These are phyloP conservation scores for Atlantisia rogersi DNA, from an alignment of 2,113 vertebrate species.

Conservation along the genomic window DNA sequence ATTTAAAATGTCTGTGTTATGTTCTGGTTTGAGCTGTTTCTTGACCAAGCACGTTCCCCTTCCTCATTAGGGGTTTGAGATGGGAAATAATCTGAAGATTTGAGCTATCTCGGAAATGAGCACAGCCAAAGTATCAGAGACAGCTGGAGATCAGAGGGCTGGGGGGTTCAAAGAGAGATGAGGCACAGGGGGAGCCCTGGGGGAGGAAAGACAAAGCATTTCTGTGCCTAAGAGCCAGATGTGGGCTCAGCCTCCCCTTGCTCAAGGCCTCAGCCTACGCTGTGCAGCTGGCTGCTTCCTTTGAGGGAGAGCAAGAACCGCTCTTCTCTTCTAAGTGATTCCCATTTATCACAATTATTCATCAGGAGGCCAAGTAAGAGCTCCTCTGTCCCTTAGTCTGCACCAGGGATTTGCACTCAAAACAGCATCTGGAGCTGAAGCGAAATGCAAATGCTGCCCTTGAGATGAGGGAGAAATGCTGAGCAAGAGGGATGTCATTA, in stretches of 20 bases:
- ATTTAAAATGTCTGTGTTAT: background rate
- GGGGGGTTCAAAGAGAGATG: background rate
- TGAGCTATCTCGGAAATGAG: background rate
- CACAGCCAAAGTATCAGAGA: background rate
- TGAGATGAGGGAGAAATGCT: background rate
- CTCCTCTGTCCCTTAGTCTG: background rate
- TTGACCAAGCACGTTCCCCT: background rate
- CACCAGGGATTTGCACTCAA: background rate
- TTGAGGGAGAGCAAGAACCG: background rate
- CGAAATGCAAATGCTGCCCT: background rate
- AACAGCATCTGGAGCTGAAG: background rate
- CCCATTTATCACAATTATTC: background rate
- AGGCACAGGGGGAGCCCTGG: background rate
- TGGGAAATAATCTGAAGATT: background rate
- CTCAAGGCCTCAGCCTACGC: background rate
- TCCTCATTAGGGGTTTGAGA: background rate
- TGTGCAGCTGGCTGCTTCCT: fast-evolving
- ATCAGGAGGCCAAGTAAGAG: background rate
- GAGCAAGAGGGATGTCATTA: background rate
- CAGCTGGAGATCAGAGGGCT: background rate
- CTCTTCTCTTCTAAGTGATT: background rate
- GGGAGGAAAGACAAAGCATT: background rate
- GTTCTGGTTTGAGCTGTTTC: background rate
- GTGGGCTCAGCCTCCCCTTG: background rate
- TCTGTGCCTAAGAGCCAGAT: background rate